Base-by-base conservation (phyloP, 2,113 vertebrate genomes). In the Zeus faber region DNA sequence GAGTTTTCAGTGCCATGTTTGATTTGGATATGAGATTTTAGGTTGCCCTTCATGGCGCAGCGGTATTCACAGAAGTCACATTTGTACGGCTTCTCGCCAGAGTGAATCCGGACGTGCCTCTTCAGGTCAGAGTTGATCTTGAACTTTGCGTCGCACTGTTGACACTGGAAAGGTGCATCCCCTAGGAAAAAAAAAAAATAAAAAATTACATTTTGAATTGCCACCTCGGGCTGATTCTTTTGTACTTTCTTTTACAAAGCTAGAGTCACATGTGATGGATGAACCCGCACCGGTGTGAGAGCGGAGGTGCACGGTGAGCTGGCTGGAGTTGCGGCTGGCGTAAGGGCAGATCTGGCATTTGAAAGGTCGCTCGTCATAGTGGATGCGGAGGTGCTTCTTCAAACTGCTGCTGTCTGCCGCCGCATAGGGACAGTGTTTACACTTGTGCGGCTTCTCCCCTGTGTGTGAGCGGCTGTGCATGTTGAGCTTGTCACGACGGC, bases 101-200 rank as follows among this genome's bases (percentile, higher is more conserved):
- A 98, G 89, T 99, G 97, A 51, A 97, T 94, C 6, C 93, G 92
- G 77, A 93, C 76, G 86, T 99, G 97, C 61, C 97, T 82, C 87
- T 99, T 99, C 83, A 99, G 88, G 88, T 99, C 97, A 0, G 96
- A 99, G 88, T 97, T 99, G 87, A 99, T 99, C 86, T 99, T 99
- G 88, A 99, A 99, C 79, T 99, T 99, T 52, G 97, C 95, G 4
- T 93, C 92, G 60, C 97, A 99, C 75, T 95, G 74, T 53, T 91
- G 91, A 82, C 97, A 99, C 70, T 98, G 97, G 89, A 99, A 99
- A 18, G 97, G 97, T 44, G 89, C 82, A 4, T 88, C 86, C 7
- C 87, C 87, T 90, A 29, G 14, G 27, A 11, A 29, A 20, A 51
- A 49, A 21, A n/a, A 20, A 18, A 46, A 6, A 13, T 18, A 54